phyloP scores from a whole-genome alignment of 2,113 vertebrate genomes.

The Xenopus laevis region DNA sequence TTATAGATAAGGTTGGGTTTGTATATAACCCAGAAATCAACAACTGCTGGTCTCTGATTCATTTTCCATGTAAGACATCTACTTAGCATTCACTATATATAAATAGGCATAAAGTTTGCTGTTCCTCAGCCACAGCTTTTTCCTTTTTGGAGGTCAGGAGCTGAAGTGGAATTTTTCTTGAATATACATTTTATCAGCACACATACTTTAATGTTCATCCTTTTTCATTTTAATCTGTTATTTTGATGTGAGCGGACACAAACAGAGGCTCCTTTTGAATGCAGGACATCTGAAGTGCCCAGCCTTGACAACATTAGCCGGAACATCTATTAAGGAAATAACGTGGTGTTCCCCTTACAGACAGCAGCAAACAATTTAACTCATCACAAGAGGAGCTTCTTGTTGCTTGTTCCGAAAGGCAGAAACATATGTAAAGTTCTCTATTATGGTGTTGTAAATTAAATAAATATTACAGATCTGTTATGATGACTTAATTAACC shows the following conservation, averaged over 20 bases:
- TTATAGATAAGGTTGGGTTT: not conserved
- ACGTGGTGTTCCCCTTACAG: not conserved
- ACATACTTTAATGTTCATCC: slow-evolving; percentile 13
- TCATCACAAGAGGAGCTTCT: not conserved
- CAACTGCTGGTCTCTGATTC: not conserved
- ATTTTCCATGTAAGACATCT: not conserved
- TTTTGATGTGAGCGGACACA: slow-evolving; percentile 16
- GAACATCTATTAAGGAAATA: slow-evolving; percentile 18
- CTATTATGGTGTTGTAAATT: not conserved
- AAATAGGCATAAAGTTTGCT: no score
- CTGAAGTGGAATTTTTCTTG: slow-evolving; percentile 10
- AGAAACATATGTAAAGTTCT: not conserved
- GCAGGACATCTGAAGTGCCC: slow-evolving; percentile 3
- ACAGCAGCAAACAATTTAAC: slow-evolving; percentile 7
- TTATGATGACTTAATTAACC: not conserved
- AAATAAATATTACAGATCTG: not conserved
- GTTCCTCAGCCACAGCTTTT: no score
- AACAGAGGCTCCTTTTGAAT: slow-evolving; percentile 2
- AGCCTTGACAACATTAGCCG: slow-evolving; percentile 23
- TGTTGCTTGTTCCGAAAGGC: no score
- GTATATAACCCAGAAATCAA: not conserved
- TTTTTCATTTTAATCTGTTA: slow-evolving; percentile 31
- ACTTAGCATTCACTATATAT: slow-evolving; percentile 7
- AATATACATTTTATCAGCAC: slow-evolving; percentile 12
- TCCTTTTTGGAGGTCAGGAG: no score